Evolutionary conservation across 1,140 invertebrate species (phyloP), one percentile per base, ranked within the genome.

Genomic region (Plodia interpunctella): DNA sequence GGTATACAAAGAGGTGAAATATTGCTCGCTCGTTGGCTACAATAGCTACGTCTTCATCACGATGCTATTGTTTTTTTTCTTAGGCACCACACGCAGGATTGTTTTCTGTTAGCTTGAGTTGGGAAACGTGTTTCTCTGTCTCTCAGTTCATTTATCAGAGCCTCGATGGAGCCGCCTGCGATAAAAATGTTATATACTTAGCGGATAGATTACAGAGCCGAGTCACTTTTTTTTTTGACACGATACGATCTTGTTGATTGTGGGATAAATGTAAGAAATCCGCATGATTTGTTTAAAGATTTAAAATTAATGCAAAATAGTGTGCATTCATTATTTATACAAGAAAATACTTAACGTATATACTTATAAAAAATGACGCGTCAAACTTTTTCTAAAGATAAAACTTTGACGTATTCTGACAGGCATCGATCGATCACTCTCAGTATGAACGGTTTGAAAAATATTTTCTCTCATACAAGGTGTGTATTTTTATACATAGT

Each of bases 31-130:
- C 87, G 78, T 81, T 74, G 74, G 66, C 76, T 82, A 89, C 87
- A 89, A 89, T 89, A 82, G 80, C 71, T 82, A 89, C 83, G 84
- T 89, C 87, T 89, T 87, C 84, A 89, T 89, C 87, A 89, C 77
- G 80, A 74, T 65, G 63, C 83, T 72, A 87, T 89, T 87, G 82
- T 89, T 87, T 89, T 88, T 76, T 86, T 82, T 76, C 72, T 79
- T 76, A 74, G 68, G 64, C 74, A 82, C 80, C 76, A 78, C 80
- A 81, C 78, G 70, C 72, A 70, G 71, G 76, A 84, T 84, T 86
- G 82, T 88, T 86, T 86, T 80, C 81, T 80, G 71, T 71, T 80
- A 69, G 70, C 66, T 59, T 60, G 72, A 81, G 76, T 78, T 83
- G 75, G 76, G 70, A 79, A 82, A 85, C 78, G 75, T 82, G 82